Evolutionary conservation across 1,140 invertebrate species (phyloP), one percentile per base, ranked within the genome.

Genomic region (Pseudobourletiella spinata): DNA sequence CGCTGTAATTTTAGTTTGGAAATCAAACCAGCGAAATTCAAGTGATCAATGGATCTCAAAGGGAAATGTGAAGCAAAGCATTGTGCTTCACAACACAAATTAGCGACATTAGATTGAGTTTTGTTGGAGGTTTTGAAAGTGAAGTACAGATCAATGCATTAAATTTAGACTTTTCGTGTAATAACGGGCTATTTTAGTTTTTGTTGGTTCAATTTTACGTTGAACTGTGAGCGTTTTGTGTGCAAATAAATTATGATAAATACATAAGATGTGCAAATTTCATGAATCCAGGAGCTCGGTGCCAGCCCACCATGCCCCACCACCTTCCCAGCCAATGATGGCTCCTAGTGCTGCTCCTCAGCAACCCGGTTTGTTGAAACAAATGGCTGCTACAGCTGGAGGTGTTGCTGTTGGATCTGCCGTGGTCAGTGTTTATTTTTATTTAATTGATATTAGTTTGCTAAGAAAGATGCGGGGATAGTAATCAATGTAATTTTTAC

Each of bases 311-410:
- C 16, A 18, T 24, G n/a, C 46, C 46, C 22, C 16, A 8, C 46
- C 46, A 50, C 22, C 46, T 14, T 18, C 22, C 22, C 71, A 64
- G 59, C 55, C 66, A 57, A 76, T 78, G 73, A 73, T 79, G 57
- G 4, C 56, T 11, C 76, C 50, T 11, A 22, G 57, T 22, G 58
- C 65, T 39, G 72, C 81, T 3, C 79, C 81, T 15, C 79, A 82
- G 61, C 80, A 81, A 43, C 82, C 86, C n/a, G 77, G 78, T 15
- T 43, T 91, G 43, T 82, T 92, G 71, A 83, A 82, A 51, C 88
- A 95, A 77, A 94, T 94, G 89, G 90, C 89, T 60, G 88, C 88
- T 1, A 93, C 89, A 4, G 90, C 89, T 71, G 89, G 89, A 56
- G 89, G 89, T 70, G 90, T 93, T 28, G 90, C 90, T 35, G 82